Conservation (phyloP, 2,797 vertebrate genomes). For the Crocodylus rhombifer region DNA sequence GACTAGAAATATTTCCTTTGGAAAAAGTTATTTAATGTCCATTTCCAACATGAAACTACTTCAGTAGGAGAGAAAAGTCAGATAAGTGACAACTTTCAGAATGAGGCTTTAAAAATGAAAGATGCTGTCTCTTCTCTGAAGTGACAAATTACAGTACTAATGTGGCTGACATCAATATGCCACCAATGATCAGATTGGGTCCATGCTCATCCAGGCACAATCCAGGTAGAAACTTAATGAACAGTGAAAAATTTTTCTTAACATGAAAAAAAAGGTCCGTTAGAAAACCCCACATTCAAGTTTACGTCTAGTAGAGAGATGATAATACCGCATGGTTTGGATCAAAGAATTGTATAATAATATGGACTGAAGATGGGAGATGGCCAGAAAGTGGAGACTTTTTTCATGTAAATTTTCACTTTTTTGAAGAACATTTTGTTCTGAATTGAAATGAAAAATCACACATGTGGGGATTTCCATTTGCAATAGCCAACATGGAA, state of each 20-base stretch:
- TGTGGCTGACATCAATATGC: neutral
- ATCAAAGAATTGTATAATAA: neutral
- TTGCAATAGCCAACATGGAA: neutral
- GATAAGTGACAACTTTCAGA: accelerated
- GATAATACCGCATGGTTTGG: neutral
- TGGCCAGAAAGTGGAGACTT: neutral
- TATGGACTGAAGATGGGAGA: neutral
- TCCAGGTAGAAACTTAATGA: neutral
- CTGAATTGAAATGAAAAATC: neutral
- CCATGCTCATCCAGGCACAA: neutral
- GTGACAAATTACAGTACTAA: neutral
- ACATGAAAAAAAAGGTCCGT: neutral
- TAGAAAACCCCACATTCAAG: neutral
- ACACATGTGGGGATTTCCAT: neutral
- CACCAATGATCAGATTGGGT: conserved; percentile 6
- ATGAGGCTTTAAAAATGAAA: conserved; percentile 46
- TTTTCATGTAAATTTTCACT: neutral
- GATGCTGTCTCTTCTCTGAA: neutral
- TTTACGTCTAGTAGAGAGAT: neutral
- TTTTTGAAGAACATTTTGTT: neutral
- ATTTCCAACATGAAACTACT: conserved; percentile 47
- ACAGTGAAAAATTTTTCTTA: neutral
- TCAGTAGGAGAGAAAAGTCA: conserved; percentile 41
- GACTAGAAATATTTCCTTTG: conserved; percentile 21
- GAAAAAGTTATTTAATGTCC: conserved; percentile 20